phyloP scores from a whole-genome alignment of 2,888 invertebrate genomes.

The Horisme vitalbata region DNA sequence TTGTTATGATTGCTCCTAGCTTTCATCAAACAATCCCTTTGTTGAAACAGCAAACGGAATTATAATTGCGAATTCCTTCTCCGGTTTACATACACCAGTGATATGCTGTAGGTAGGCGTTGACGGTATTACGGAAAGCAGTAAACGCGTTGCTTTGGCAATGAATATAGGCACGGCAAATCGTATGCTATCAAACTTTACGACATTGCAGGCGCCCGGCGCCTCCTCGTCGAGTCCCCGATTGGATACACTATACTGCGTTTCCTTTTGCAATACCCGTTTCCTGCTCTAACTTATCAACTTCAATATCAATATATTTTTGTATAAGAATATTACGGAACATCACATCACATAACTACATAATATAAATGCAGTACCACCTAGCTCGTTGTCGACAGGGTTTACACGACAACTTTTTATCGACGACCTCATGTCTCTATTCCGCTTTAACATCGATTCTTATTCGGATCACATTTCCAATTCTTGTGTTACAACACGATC shows the following conservation, averaged over 20 bases:
- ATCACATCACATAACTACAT: no score
- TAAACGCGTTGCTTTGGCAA: constrained; percentile 35
- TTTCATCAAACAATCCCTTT: constrained; percentile 24
- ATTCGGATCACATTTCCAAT: constrained; percentile 31
- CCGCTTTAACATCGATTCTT: constrained; percentile 27
- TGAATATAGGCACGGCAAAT: constrained; percentile 45
- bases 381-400: constrained; percentile 26
- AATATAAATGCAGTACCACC: constrained; percentile 29
- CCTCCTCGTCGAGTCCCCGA: constrained; percentile 54
- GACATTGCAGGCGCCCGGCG: constrained; percentile 63
- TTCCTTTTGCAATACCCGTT: constrained; percentile 65
- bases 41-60: constrained; percentile 14
- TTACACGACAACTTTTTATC: constrained; percentile 26
- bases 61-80: constrained; percentile 15
- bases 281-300: constrained; percentile 56
- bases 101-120: constrained; percentile 39
- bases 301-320: constrained; percentile 28
- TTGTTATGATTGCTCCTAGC: constrained; percentile 30
- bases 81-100: constrained; percentile 21
- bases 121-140: constrained; percentile 36
- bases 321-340: constrained; percentile 19
- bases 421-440: constrained; percentile 26
- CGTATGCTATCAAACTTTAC: constrained; percentile 72
- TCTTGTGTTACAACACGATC: constrained; percentile 33
- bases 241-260: constrained; percentile 62